Evolutionary conservation across 2,797 vertebrate species (phyloP).

Genomic region (Cyclopterus lumpus): DNA sequence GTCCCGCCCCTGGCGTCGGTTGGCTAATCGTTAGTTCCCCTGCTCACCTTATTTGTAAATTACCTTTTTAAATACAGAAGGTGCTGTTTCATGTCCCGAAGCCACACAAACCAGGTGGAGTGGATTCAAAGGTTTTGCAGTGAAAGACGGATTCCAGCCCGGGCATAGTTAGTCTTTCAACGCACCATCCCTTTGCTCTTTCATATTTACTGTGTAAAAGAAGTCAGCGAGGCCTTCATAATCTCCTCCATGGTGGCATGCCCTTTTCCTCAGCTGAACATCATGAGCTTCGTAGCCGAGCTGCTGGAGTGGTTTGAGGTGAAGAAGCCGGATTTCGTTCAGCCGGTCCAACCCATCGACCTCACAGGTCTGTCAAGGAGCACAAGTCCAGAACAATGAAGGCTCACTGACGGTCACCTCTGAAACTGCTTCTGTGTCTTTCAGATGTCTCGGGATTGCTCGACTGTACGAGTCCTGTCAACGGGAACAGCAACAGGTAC

Average conservation of each 20-base stretch:
- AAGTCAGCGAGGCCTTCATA: too few relatives aligned
- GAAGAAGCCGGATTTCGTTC: constrained; percentile 88
- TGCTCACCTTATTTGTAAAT: too few relatives aligned
- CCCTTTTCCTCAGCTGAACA: constrained; percentile 83
- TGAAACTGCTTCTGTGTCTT: constrained; percentile 35
- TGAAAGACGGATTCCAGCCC: too few relatives aligned
- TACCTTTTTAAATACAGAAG: too few relatives aligned
- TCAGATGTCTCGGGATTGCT: constrained; percentile 81
- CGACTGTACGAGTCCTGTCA: constrained; percentile 81
- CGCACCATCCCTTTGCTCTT: too few relatives aligned
- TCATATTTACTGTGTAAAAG: too few relatives aligned
- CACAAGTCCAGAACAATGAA: background rate
- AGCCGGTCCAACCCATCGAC: constrained; percentile 82
- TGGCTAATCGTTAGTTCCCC: too few relatives aligned
- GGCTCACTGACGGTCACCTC: background rate
- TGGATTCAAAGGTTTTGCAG: too few relatives aligned
- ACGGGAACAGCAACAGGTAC: constrained; percentile 83
- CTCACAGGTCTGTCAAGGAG: constrained; percentile 76
- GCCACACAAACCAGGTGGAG: too few relatives aligned
- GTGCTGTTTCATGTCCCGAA: too few relatives aligned
- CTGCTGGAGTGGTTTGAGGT: constrained; percentile 91
- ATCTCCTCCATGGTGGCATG: background rate
- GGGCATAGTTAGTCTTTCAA: too few relatives aligned
- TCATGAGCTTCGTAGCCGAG: constrained; percentile 89
- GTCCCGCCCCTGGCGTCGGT: too few relatives aligned